Conservation (phyloP, 2,888 invertebrate species). For the Zonitis immaculata region DNA sequence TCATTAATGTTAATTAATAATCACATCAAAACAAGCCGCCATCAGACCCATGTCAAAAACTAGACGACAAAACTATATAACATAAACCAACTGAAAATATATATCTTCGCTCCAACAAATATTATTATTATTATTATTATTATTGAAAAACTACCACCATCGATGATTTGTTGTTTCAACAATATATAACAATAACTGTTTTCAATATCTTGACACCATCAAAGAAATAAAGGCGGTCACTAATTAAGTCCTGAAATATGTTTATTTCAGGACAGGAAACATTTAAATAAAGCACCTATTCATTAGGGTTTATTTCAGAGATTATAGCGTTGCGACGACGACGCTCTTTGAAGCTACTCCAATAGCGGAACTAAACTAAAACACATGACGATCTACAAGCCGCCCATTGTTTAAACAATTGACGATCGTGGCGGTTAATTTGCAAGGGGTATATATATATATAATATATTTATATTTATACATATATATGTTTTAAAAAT, state of each 20-base stretch:
- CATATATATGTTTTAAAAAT: not conserved
- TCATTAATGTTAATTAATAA: constrained; percentile 1
- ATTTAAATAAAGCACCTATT: constrained; percentile 45
- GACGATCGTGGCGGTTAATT: constrained; percentile 38
- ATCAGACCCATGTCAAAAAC: not conserved
- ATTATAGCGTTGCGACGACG: constrained; percentile 32
- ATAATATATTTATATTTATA: not conserved
- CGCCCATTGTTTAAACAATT: constrained; percentile 44
- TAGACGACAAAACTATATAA: not conserved
- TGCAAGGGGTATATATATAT: constrained; percentile 22
- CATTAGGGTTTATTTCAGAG: constrained; percentile 40
- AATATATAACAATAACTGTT: not conserved
- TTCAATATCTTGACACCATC: constrained; percentile 36
- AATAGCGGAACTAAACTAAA: constrained; percentile 45
- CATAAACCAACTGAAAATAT: not conserved
- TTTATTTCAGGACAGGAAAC: constrained; percentile 45
- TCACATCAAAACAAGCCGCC: not conserved
- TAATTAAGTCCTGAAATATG: constrained; percentile 44
- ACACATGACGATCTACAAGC: constrained; percentile 42
- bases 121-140: no score
- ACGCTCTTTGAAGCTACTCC: constrained; percentile 40
- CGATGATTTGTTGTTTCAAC: not conserved
- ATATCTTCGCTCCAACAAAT: not conserved
- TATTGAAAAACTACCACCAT: not conserved
- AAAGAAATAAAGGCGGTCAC: constrained; percentile 28